Evolutionary conservation across 2,888 invertebrate genomes (phyloP).

Genomic region (Hirtodrosophila duncani): DNA sequence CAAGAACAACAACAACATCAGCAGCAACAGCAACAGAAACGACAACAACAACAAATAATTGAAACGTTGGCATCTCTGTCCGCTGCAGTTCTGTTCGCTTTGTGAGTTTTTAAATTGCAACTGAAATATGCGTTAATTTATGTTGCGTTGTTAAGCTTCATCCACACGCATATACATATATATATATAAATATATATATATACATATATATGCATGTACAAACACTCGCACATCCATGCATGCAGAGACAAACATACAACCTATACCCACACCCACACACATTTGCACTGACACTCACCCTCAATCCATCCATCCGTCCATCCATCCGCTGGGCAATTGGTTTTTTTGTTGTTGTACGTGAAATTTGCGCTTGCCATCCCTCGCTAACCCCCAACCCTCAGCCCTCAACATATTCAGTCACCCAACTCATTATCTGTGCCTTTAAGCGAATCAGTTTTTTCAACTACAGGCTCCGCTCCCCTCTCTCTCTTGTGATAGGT

Average conservation of each 20-base stretch:
- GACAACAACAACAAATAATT: slow-evolving; percentile 58
- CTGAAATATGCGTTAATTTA: slow-evolving; percentile 70
- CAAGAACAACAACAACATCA: slow-evolving; percentile 24
- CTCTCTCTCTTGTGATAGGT: too few relatives aligned
- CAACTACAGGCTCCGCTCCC: too few relatives aligned
- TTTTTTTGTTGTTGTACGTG: too few relatives aligned
- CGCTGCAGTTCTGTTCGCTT: slow-evolving; percentile 45
- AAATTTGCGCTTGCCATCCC: too few relatives aligned
- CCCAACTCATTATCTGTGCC: too few relatives aligned
- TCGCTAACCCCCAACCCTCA: too few relatives aligned
- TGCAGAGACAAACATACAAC: not conserved
- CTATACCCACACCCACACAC: too few relatives aligned
- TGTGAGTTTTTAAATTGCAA: slow-evolving; percentile 69
- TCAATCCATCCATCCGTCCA: too few relatives aligned
- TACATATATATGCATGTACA: not conserved
- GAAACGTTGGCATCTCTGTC: slow-evolving; percentile 54
- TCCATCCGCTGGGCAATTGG: too few relatives aligned
- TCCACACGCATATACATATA: slow-evolving; percentile 4
- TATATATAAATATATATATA: not conserved
- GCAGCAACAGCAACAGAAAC: slow-evolving; percentile 7
- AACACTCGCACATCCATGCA: not conserved
- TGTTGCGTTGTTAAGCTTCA: slow-evolving; percentile 49
- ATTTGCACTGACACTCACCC: too few relatives aligned
- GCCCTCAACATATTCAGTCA: too few relatives aligned
- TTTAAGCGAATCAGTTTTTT: too few relatives aligned